Conservation (phyloP, 2,113 vertebrate genomes). For the Pionites leucogaster region DNA sequence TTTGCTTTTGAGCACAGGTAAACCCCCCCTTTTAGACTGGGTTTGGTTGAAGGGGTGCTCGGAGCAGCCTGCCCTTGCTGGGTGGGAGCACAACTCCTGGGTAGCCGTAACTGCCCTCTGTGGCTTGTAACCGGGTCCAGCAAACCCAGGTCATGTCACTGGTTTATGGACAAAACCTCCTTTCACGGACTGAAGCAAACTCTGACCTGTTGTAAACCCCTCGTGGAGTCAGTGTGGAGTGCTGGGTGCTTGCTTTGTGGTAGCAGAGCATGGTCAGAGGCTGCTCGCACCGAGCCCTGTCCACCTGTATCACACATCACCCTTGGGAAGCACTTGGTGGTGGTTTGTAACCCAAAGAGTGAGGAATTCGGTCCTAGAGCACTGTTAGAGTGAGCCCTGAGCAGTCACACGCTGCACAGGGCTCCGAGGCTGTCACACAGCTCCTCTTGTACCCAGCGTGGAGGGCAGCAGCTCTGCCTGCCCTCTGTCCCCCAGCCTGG, state of each 20-base stretch:
- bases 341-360: not conserved
- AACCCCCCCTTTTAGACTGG: not conserved
- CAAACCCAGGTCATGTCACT: accelerated
- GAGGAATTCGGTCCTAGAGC: not conserved
- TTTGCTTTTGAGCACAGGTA: not conserved
- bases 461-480: not conserved
- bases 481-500: not conserved
- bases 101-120: not conserved
- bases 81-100: not conserved
- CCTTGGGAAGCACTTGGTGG: not conserved
- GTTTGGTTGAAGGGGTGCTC: not conserved
- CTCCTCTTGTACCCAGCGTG: not conserved
- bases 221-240: accelerated
- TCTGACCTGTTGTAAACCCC: not conserved
- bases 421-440: not conserved
- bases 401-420: not conserved
- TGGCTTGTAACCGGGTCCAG: not conserved
- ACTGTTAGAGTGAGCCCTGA: not conserved
- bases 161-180: not conserved
- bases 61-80: not conserved
- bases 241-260: not conserved
- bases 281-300: accelerated
- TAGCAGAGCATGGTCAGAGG: not conserved
- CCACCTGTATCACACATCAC: not conserved
- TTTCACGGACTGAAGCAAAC: not conserved